Conservation (phyloP, 2,113 vertebrate genomes). For the Hiodon tergisus region DNA sequence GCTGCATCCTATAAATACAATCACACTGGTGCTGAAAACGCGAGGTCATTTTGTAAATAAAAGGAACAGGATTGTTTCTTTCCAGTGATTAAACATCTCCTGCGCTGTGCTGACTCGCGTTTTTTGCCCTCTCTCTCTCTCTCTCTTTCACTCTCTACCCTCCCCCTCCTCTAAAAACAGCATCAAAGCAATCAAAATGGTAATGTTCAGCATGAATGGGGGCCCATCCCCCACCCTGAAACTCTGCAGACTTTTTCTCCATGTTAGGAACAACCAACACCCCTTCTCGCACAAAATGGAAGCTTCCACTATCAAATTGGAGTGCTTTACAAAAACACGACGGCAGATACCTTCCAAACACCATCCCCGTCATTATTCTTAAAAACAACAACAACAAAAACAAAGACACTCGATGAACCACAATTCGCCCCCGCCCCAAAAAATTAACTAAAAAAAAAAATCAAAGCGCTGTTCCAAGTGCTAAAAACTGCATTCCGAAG, state of each 20-base stretch:
- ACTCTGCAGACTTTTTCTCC: constrained; percentile 92
- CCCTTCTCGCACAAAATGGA: constrained; percentile 88
- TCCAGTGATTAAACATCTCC: constrained; percentile 72
- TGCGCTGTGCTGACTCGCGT: constrained; percentile 75
- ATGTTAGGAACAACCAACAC: constrained; percentile 74
- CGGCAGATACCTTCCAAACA: constrained; percentile 35
- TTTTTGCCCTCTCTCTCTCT: constrained; percentile 54
- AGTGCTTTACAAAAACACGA: constrained; percentile 55
- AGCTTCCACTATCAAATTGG: constrained; percentile 88
- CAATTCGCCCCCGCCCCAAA: not conserved
- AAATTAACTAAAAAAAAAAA: constrained; percentile 18
- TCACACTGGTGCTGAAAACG: constrained; percentile 15
- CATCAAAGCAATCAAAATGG: constrained; percentile 99
- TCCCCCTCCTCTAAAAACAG: constrained; percentile 88
- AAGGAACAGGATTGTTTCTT: constrained; percentile 54
- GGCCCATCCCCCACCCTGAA: constrained; percentile 79
- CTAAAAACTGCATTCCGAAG: constrained; percentile 63
- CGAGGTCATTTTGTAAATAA: constrained; percentile 40
- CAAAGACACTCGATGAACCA: not conserved
- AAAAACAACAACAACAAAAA: constrained; percentile 16
- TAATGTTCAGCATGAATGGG: constrained; percentile 91
- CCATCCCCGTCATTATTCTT: not conserved
- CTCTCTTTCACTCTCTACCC: constrained; percentile 40
- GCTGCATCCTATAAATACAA: constrained; percentile 27
- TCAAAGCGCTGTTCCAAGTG: constrained; percentile 60